Conservation (phyloP, 2,113 vertebrate genomes). For the Gorsachius goisagi region DNA sequence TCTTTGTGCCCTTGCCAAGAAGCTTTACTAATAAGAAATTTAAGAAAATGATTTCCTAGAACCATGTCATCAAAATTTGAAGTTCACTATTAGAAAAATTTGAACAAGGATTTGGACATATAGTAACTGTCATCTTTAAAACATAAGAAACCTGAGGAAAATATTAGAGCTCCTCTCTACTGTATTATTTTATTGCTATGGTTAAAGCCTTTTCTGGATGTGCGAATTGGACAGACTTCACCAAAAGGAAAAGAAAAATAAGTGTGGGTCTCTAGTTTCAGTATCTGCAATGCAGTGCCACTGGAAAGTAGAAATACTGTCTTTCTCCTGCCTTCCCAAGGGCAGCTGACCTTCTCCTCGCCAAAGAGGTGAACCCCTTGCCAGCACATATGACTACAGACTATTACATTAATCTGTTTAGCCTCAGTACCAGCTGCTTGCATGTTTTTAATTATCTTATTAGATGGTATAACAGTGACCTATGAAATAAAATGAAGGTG, state of each 20-base stretch:
- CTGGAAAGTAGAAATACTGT: slow-evolving; percentile 26
- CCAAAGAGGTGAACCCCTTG: slow-evolving; percentile 81
- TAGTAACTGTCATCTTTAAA: not conserved
- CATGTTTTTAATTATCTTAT: slow-evolving; percentile 88
- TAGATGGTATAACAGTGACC: slow-evolving; percentile 82
- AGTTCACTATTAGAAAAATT: not conserved
- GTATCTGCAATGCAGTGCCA: slow-evolving; percentile 32
- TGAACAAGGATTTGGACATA: not conserved
- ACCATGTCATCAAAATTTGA: not conserved
- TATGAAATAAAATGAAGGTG: slow-evolving; percentile 87
- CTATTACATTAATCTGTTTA: slow-evolving; percentile 86
- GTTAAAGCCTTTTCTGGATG: not conserved
- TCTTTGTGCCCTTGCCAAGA: not conserved
- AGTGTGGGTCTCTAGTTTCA: not conserved
- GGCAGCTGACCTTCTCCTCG: slow-evolving; percentile 81
- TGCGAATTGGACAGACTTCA: not conserved
- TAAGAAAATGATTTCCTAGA: not conserved
- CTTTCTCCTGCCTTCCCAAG: slow-evolving; percentile 75
- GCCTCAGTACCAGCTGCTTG: slow-evolving; percentile 83
- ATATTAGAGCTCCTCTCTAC: not conserved
- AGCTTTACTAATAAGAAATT: not conserved
- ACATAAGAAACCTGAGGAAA: not conserved
- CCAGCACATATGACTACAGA: slow-evolving; percentile 84
- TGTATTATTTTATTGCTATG: not conserved
- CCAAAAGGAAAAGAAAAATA: not conserved